A percentile compares a stretch with the other conserved stretches of the same genome.
Conservation (phyloP, 2,113 vertebrate genomes). For the Bos taurus region DNA sequence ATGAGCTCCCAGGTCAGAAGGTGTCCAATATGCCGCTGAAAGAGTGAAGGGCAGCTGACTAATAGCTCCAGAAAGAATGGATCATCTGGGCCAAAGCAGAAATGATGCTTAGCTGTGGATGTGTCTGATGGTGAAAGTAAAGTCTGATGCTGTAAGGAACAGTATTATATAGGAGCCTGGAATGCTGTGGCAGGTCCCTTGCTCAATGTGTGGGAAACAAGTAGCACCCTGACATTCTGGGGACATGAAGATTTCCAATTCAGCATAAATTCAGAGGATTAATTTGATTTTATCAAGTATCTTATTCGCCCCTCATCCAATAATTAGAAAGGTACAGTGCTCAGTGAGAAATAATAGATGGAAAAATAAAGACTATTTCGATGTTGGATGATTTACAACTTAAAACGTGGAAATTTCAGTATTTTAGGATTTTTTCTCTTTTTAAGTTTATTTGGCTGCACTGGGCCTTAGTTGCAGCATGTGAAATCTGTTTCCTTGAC, state of each 20-base stretch:
- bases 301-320: neutral
- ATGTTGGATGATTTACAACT: neutral
- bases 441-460: neutral
- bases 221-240: neutral
- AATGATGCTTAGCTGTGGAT: neutral
- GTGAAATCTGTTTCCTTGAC: neutral
- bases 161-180: neutral
- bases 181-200: neutral
- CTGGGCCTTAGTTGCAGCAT: neutral
- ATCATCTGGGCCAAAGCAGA: neutral
- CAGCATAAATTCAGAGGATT: neutral
- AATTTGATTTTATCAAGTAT: neutral
- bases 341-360: neutral
- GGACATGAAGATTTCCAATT: neutral
- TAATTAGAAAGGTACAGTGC: neutral
- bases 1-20: neutral
- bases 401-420: neutral
- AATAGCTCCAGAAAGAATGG: neutral
- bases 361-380: neutral
- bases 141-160: neutral
- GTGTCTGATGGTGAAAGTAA: neutral
- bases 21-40: neutral
- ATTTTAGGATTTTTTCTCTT: neutral
- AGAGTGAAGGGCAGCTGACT: neutral
- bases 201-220: neutral